These are phyloP conservation scores for Platorchestia sp. DNA, from an alignment of 1,140 invertebrate species.

Conservation along the genomic window DNA sequence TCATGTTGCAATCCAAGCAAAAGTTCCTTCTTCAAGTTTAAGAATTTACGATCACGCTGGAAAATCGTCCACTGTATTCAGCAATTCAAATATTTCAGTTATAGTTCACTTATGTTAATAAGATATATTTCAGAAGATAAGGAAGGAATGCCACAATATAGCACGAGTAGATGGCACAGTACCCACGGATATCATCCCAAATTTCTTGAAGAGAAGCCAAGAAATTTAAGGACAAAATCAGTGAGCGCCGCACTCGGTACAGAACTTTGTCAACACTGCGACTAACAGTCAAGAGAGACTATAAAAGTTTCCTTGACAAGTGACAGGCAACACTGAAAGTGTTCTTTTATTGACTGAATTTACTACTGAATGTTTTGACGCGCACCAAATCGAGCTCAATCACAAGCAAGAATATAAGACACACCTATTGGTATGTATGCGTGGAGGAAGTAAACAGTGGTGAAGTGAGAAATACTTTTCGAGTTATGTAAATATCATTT, in stretches of 20 bases:
- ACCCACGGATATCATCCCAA: neutral
- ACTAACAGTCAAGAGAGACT: conserved; percentile 1
- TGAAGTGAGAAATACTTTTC: neutral
- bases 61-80: conserved; percentile 47
- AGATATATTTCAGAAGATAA: conserved; percentile 39
- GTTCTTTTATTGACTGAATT: neutral
- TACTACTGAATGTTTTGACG: neutral
- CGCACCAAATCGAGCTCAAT: conserved; percentile 16
- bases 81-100: conserved; percentile 28
- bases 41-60: neutral
- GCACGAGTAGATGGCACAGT: neutral
- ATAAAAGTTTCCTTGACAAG: neutral
- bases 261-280: conserved; percentile 47
- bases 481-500: neutral
- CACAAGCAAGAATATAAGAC: neutral
- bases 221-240: neutral
- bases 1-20: conserved; percentile 49
- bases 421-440: neutral
- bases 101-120: neutral
- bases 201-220: neutral
- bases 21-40: neutral
- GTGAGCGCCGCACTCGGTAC: neutral
- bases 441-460: neutral
- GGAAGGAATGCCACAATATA: conserved; percentile 51
- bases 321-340: conserved; percentile 12